Conservation (phyloP, 2,113 vertebrate species). For the Tichodroma muraria region DNA sequence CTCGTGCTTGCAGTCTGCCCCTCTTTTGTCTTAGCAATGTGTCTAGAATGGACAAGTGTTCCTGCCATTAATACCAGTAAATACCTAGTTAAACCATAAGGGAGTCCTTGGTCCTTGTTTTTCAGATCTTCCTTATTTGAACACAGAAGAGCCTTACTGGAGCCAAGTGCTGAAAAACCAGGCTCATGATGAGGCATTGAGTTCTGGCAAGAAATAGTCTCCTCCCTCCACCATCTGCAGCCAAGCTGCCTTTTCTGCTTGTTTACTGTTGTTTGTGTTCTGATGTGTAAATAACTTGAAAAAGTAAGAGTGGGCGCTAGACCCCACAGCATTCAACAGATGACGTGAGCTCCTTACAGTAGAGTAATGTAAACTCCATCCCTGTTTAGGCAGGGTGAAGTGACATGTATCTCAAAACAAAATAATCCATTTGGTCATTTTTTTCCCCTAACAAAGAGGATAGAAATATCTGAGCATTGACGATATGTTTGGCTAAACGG, state of each 20-base stretch:
- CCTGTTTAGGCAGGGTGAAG: not conserved
- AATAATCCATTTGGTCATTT: not conserved
- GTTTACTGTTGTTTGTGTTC: slow-evolving; percentile 35
- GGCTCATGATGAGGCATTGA: not conserved
- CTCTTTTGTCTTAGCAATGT: not conserved
- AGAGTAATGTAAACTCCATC: not conserved
- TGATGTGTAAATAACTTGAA: not conserved
- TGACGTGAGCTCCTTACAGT: not conserved
- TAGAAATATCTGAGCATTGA: not conserved
- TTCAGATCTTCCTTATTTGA: not conserved
- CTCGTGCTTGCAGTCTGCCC: not conserved
- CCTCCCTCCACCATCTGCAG: not conserved
- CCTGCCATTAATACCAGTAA: not conserved
- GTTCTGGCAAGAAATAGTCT: not conserved
- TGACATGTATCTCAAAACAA: not conserved
- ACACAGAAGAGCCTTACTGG: not conserved
- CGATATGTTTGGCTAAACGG: not conserved
- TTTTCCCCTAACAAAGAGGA: not conserved
- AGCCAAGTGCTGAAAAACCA: not conserved
- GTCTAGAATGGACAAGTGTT: not conserved
- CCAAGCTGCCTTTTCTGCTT: slow-evolving; percentile 13
- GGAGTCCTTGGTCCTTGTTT: not conserved
- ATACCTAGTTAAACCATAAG: not conserved
- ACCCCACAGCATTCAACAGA: not conserved
- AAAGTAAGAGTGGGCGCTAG: not conserved